Evolutionary conservation across 2,888 invertebrate genomes (phyloP).

Genomic region (Apodemia zela): DNA sequence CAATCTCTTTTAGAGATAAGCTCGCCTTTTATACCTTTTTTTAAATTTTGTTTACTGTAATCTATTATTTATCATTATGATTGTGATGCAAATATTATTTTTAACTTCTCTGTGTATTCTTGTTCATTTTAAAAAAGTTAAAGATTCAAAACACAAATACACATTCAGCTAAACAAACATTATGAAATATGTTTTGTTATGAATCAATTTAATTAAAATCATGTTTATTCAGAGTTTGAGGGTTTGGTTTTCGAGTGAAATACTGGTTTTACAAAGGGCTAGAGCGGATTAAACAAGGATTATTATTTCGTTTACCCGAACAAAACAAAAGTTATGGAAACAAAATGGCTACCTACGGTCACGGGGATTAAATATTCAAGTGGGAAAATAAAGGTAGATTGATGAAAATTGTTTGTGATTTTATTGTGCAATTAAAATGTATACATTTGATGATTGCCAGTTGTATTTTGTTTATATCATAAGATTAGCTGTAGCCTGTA

Average conservation of each 20-base stretch:
- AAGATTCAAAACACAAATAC: background rate
- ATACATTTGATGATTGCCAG: too few species aligned
- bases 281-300: conserved; percentile 3
- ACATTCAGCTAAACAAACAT: background rate
- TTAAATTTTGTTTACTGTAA: too few species aligned
- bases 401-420: conserved; percentile 4
- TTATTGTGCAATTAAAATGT: background rate
- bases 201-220: conserved; percentile 14
- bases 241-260: background rate
- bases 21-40: too few species aligned
- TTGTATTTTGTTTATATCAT: too few species aligned
- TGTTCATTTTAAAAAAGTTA: background rate
- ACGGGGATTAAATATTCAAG: conserved; percentile 7
- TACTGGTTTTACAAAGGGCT: conserved; percentile 1
- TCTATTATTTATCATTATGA: too few species aligned
- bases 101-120: too few species aligned
- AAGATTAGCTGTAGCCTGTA: too few species aligned
- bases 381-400: background rate
- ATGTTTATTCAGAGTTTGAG: conserved; percentile 4
- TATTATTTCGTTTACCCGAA: conserved; percentile 13
- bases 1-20: too few species aligned
- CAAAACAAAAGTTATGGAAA: conserved; percentile 13
- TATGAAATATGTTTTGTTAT: background rate
- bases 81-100: too few species aligned
- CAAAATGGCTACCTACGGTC: conserved; percentile 1